Evolutionary conservation across 2,888 invertebrate species (phyloP), one percentile per base, ranked within the genome.

Genomic region (Hemaris fuciformis): DNA sequence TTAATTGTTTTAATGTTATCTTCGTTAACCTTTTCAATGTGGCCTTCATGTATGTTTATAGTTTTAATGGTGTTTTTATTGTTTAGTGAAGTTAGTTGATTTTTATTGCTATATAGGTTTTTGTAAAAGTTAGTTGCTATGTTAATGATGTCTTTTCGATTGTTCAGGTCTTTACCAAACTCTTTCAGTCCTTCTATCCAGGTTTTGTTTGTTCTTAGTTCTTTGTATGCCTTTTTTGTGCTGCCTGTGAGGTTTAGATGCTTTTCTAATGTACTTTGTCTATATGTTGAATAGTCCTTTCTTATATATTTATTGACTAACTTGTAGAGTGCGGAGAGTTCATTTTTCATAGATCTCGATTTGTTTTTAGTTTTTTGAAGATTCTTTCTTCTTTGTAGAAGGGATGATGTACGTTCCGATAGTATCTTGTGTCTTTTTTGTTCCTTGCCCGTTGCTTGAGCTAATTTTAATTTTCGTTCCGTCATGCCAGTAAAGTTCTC

Each of bases 71-170:
- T n/a, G n/a, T n/a, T n/a, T n/a, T n/a, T n/a, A n/a, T n/a, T n/a
- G n/a, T n/a, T n/a, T n/a, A n/a, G n/a, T n/a, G n/a, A n/a, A n/a
- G n/a, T n/a, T n/a, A n/a, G n/a, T n/a, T n/a, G 20, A 0, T n/a
- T 38, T 25, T 31, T 5, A 27, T 42, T 61, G n/a, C n/a, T n/a
- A 45, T 68, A 66, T 10, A 67, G 53, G 4, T 67, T 48, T 48
- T 61, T 63, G 34, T 71, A 69, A 20, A 70, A 71, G 0, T 64
- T 25, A 22, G 73, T 65, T 41, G 74, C 72, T 22, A 58, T 46
- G 0, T 22, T 60, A 3, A 70, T 64, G 1, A 72, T 65, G 6
- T 69, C 67, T 18, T n/a, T 60, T 38, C 66, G 20, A 1, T 61
- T 64, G 34, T 63, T 42, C 5, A 42, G 0, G 0, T 34, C 42